A percentile compares a stretch with the other conserved stretches of the same genome.
Conservation (phyloP, 2,888 invertebrate genomes). For the Brachylomia viminalis region DNA sequence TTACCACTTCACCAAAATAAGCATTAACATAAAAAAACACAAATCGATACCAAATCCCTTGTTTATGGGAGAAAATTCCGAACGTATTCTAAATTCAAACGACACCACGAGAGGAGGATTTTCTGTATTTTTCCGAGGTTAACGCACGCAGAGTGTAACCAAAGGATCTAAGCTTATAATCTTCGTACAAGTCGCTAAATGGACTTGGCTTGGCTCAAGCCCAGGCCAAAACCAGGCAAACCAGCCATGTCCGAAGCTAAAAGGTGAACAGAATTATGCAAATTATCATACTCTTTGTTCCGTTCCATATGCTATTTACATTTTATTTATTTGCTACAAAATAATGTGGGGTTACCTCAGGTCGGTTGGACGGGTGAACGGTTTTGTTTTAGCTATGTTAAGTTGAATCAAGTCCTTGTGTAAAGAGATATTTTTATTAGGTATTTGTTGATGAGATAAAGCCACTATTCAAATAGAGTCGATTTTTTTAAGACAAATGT, state of each 20-base stretch:
- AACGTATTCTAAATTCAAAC: constrained; percentile 50
- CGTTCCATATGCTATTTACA: constrained; percentile 84
- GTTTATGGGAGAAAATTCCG: constrained; percentile 35
- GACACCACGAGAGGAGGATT: constrained; percentile 37
- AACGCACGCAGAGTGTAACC: constrained; percentile 57
- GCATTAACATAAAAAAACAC: constrained; percentile 24
- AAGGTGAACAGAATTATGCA: constrained; percentile 89
- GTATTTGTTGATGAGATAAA: neutral
- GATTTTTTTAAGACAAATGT: neutral
- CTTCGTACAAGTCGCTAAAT: constrained; percentile 82
- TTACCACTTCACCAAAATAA: constrained; percentile 7
- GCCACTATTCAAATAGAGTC: neutral
- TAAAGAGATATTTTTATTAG: constrained; percentile 15
- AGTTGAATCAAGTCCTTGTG: constrained; percentile 64
- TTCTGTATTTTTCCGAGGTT: constrained; percentile 55
- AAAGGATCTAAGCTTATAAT: constrained; percentile 85
- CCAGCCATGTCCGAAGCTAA: constrained; percentile 81
- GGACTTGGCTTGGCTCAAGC: constrained; percentile 86
- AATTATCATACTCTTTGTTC: constrained; percentile 88
- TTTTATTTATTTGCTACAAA: constrained; percentile 87
- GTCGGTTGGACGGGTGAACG: constrained; percentile 70
- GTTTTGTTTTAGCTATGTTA: constrained; percentile 77
- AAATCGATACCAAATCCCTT: constrained; percentile 50
- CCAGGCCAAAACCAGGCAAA: constrained; percentile 79
- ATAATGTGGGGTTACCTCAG: constrained; percentile 77